Evolutionary conservation across 2,888 invertebrate genomes (phyloP).

Genomic region (Notodonta dromedarius): DNA sequence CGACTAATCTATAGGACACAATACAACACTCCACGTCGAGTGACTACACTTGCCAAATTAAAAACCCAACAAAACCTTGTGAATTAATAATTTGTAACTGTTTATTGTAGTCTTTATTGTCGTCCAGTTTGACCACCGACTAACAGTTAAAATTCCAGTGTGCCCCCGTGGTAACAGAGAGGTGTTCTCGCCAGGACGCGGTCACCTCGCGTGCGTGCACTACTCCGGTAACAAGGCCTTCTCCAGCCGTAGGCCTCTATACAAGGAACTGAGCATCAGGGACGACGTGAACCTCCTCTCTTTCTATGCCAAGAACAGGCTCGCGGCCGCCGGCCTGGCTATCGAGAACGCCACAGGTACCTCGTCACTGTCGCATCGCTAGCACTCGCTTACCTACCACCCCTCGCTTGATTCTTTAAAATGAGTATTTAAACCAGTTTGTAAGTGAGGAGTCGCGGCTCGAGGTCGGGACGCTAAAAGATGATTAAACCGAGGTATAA

Average conservation of each 20-base stretch:
- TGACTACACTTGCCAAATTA: constrained; percentile 40
- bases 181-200: constrained; percentile 87
- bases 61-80: constrained; percentile 30
- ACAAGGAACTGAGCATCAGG: constrained; percentile 90
- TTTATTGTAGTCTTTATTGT: constrained; percentile 19
- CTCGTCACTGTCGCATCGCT: constrained; percentile 63
- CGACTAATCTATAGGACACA: constrained; percentile 31
- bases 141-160: constrained; percentile 70
- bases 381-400: constrained; percentile 68
- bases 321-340: constrained; percentile 85
- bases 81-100: constrained; percentile 21
- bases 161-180: constrained; percentile 73
- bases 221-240: constrained; percentile 93
- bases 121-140: constrained; percentile 53
- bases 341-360: constrained; percentile 81
- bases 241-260: constrained; percentile 89
- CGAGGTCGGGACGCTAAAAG: constrained; percentile 54
- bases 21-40: constrained; percentile 32
- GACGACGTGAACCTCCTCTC: constrained; percentile 94
- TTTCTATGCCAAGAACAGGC: constrained; percentile 93
- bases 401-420: constrained; percentile 75
- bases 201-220: constrained; percentile 92
- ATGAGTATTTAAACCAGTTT: constrained; percentile 58
- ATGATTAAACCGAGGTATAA: constrained; percentile 62
- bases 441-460: constrained; percentile 56